Conservation (phyloP, 2,888 invertebrate genomes). For the Sphaeridia pumilis region DNA sequence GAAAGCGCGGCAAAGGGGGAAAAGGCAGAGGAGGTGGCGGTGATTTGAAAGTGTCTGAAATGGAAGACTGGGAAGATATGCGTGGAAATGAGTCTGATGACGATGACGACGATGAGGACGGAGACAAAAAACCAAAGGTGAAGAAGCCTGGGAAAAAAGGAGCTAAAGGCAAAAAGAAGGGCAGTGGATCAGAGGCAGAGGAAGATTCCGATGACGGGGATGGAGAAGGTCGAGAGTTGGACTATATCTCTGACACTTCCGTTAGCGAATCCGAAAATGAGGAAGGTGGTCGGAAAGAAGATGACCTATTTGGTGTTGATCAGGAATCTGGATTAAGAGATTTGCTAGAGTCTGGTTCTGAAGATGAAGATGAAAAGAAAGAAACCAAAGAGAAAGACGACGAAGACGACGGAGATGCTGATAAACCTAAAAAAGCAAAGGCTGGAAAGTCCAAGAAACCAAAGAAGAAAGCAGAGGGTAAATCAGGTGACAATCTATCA, state of each 20-base stretch:
- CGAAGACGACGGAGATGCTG: conserved; percentile 53
- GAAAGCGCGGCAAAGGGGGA: conserved; percentile 2
- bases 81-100: conserved; percentile 60
- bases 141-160: conserved; percentile 43
- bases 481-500: conserved; percentile 6
- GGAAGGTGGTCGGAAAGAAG: conserved; percentile 52
- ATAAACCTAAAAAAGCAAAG: conserved; percentile 37
- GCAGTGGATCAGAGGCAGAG: conserved; percentile 75
- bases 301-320: conserved; percentile 76
- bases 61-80: conserved; percentile 86
- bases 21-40: conserved; percentile 4
- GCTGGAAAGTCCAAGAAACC: conserved; percentile 37
- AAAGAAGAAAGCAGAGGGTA: conserved; percentile 38
- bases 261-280: conserved; percentile 37
- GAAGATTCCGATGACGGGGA: conserved; percentile 97
- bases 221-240: conserved; percentile 85
- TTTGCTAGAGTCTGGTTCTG: conserved; percentile 72
- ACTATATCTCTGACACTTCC: conserved; percentile 72
- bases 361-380: conserved; percentile 67
- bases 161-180: conserved; percentile 61
- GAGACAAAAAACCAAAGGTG: conserved; percentile 41
- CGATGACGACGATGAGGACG: conserved; percentile 53
- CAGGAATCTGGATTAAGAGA: conserved; percentile 81
- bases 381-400: conserved; percentile 56
- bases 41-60: conserved; percentile 69